Percentiles rank a stretch among this genome's conserved stretches.
Conservation (phyloP, 2,113 vertebrate species). For the Menura novaehollandiae region DNA sequence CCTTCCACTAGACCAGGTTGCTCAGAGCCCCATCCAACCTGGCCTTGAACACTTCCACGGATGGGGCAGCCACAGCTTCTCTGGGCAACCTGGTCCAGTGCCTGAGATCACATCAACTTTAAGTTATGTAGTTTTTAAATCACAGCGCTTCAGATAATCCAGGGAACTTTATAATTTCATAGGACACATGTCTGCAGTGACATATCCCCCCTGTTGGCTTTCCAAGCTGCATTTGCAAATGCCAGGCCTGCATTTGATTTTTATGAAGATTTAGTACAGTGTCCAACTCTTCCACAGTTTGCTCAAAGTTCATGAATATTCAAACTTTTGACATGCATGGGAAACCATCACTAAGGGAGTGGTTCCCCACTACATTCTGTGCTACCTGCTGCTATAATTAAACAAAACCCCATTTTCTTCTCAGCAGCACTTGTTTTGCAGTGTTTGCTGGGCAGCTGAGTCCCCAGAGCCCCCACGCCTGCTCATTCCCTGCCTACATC, state of each 20-base stretch:
- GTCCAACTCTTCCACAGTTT: not conserved
- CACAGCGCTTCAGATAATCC: not conserved
- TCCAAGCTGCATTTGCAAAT: not conserved
- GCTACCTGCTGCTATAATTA: not conserved
- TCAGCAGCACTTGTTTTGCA: not conserved
- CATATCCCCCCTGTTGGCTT: not conserved
- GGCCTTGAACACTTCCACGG: not conserved
- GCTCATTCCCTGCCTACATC: not conserved
- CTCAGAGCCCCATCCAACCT: rapidly evolving
- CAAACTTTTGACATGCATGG: not conserved
- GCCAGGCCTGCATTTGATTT: not conserved
- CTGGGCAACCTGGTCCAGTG: not conserved
- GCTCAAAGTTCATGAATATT: not conserved
- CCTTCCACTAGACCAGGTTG: not conserved
- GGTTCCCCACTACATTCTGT: not conserved
- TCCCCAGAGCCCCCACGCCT: not conserved
- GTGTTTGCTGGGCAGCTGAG: not conserved
- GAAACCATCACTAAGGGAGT: not conserved
- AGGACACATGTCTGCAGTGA: not conserved
- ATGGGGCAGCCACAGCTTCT: not conserved
- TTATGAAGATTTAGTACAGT: not conserved
- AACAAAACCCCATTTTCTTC: not conserved
- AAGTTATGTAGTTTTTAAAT: not conserved
- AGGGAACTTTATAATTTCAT: not conserved
- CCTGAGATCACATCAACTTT: not conserved